Base-by-base conservation (phyloP, 2,888 invertebrate genomes). In the Meganola albula region DNA sequence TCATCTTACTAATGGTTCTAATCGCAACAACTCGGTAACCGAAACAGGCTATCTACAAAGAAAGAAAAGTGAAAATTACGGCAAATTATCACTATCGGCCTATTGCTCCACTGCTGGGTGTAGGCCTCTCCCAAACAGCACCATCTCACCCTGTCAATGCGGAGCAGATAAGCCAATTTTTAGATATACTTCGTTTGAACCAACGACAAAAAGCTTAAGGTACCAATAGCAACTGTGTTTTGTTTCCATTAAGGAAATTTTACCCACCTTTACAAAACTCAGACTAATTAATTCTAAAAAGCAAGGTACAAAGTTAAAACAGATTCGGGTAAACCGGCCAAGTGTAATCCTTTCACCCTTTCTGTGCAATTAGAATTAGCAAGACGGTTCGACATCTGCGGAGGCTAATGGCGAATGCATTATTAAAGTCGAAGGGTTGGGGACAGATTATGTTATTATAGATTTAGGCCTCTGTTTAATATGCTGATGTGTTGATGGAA, bases 341-440 rank as follows among this genome's bases (percentile, higher is more conserved):
- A 61, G 65, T 64, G 70, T 78, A 77, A 79, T 75, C 80, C 76
- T 69, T 70, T 73, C 68, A 71, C 71, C 76, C 74, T 74, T 72
- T 70, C 66, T 44, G 58, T 61, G 67, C 73, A 74, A 82, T 83
- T 78, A 76, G 76, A 77, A 76, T 74, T 73, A 60, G 65, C 64
- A 73, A 79, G 82, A 76, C 71, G 69, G 54, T 53, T 40, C 37
- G 41, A 66, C 78, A 75, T 82, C 82, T 79, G 82, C 58, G 78
- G 74, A 76, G 76, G 77, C 77, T 85, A 85, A 85, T 85, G 85
- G 83, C 59, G 65, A 61, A 68, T 85, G 78, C 78, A 85, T 85
- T 85, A 85, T 85, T 85, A 77, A 85, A 72, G 59, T 63, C 64
- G 12, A 66, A 74, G 78, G 78, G 78, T 74, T 75, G 74, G 67